A percentile compares a stretch with the other conserved stretches of the same genome.
phyloP scores from a whole-genome alignment of 2,888 invertebrate genomes.

The Torymus texanus region DNA sequence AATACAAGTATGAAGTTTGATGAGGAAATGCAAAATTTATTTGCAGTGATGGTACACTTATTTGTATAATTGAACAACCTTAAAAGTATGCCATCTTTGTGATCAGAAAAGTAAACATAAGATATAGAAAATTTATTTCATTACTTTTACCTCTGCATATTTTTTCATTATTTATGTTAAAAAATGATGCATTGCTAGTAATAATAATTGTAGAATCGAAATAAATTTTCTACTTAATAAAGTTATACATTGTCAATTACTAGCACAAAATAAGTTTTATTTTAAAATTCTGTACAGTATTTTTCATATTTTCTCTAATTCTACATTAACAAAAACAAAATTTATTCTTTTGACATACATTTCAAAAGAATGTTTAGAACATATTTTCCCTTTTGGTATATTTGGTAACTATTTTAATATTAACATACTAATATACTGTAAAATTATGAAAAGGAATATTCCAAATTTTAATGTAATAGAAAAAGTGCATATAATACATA shows the following conservation, averaged over 20 bases:
- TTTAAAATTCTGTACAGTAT: slow-evolving; percentile 28
- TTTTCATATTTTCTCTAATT: slow-evolving; percentile 39
- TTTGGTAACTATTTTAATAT: slow-evolving; percentile 11
- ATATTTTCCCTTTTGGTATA: slow-evolving; percentile 12
- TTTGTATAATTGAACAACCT: slow-evolving; percentile 31
- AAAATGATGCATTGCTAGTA: slow-evolving; percentile 7
- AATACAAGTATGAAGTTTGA: slow-evolving; percentile 23
- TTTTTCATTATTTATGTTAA: slow-evolving; percentile 6
- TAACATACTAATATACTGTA: slow-evolving; percentile 18
- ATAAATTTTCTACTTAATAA: slow-evolving; percentile 49
- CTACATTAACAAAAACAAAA: background rate
- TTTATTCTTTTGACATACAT: background rate
- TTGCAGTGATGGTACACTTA: slow-evolving; percentile 38
- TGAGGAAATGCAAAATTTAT: slow-evolving; percentile 18
- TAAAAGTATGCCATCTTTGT: slow-evolving; percentile 40
- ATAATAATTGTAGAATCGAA: slow-evolving; percentile 17
- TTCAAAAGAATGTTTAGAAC: background rate
- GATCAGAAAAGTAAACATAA: slow-evolving; percentile 41
- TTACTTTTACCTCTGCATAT: background rate
- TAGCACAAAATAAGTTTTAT: slow-evolving; percentile 34
- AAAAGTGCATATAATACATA: background rate
- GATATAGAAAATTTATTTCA: slow-evolving; percentile 50
- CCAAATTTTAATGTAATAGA: slow-evolving; percentile 1
- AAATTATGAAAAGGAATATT: background rate
- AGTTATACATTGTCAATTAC: slow-evolving; percentile 41